phyloP scores from a whole-genome alignment of 2,888 invertebrate species.

The Leptopilina myrica region DNA sequence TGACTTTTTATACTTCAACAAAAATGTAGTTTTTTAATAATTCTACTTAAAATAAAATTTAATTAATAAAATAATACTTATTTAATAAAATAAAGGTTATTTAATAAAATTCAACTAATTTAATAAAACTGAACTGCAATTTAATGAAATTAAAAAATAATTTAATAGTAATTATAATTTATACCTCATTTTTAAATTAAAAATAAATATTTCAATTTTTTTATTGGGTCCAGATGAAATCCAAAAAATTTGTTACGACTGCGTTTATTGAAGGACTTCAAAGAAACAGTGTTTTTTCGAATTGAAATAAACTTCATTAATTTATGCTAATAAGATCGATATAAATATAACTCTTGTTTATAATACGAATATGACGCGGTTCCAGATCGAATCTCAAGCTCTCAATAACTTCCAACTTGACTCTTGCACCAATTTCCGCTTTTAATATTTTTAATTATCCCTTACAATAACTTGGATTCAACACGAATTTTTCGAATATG shows the following conservation, averaged over 20 bases:
- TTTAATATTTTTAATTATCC: conserved; percentile 42
- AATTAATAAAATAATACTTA: too few relatives aligned
- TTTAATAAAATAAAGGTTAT: too few relatives aligned
- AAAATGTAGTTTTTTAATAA: neutral
- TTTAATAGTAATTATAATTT: neutral
- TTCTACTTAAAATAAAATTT: neutral
- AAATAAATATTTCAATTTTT: neutral
- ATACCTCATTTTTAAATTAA: neutral
- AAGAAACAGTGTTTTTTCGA: conserved; percentile 57
- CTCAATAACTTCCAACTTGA: conserved; percentile 13
- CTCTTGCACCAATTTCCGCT: conserved; percentile 30
- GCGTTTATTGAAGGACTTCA: conserved; percentile 63
- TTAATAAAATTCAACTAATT: too few relatives aligned
- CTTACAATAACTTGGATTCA: conserved; percentile 40
- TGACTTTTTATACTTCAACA: neutral
- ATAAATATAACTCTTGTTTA: conserved; percentile 73
- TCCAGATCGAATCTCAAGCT: conserved; percentile 31
- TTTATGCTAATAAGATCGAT: conserved; percentile 70
- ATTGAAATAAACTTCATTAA: conserved; percentile 66
- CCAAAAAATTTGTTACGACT: conserved; percentile 52
- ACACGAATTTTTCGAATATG: conserved; percentile 54
- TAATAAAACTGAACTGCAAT: too few relatives aligned
- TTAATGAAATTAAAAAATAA: too few relatives aligned
- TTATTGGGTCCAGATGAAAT: conserved; percentile 2
- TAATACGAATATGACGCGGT: conserved; percentile 64